Conservation (phyloP, 2,797 vertebrate species). For the Manis crassicaudata region DNA sequence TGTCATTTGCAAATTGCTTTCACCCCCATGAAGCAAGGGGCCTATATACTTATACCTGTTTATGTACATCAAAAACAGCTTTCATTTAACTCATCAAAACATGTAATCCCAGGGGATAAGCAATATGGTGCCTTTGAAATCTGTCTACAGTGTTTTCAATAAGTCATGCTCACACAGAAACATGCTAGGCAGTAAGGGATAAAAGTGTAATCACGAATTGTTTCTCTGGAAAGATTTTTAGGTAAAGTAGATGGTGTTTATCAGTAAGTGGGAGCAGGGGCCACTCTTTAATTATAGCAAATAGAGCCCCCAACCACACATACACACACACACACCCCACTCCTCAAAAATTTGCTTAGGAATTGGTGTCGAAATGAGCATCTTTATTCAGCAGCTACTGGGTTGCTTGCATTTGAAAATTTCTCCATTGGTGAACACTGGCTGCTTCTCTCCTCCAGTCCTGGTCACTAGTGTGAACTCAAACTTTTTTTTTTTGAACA, state of each 20-base stretch:
- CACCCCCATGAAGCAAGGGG: background rate
- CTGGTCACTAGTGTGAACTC: background rate
- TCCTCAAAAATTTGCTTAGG: background rate
- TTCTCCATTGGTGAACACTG: background rate
- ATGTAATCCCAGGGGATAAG: background rate
- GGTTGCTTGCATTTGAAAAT: background rate
- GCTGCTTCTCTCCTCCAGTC: background rate
- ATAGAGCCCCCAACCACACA: background rate
- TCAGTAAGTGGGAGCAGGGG: background rate
- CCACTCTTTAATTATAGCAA: background rate
- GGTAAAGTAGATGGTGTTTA: background rate
- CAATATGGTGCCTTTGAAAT: background rate
- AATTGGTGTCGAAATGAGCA: background rate
- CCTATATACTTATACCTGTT: background rate
- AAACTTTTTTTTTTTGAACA: background rate
- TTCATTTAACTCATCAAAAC: background rate
- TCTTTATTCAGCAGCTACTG: background rate
- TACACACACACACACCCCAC: no score
- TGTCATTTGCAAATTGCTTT: slow-evolving; percentile 38
- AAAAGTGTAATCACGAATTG: background rate
- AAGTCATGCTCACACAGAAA: background rate
- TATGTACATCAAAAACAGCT: background rate
- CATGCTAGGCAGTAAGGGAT: background rate
- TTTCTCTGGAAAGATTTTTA: slow-evolving; percentile 18
- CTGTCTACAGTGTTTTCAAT: background rate